Evolutionary conservation across 2,888 invertebrate species (phyloP).

Genomic region (Noctua fimbriata): DNA sequence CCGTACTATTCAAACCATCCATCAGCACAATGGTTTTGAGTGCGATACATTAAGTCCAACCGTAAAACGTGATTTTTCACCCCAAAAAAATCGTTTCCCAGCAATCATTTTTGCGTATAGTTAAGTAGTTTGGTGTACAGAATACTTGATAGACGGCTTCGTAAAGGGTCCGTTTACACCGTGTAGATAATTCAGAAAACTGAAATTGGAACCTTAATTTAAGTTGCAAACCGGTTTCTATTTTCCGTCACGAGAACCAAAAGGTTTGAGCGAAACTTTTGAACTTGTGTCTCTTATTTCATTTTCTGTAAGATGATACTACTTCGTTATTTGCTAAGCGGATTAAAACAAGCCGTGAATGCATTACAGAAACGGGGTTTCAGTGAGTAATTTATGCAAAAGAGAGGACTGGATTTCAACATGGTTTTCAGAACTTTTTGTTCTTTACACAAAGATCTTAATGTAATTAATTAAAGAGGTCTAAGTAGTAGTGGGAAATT

Average conservation of each 20-base stretch:
- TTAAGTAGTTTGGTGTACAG: too few relatives aligned
- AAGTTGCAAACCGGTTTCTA: constrained; percentile 43
- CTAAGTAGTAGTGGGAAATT: background rate
- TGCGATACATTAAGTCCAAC: too few relatives aligned
- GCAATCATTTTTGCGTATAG: too few relatives aligned
- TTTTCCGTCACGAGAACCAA: constrained; percentile 53
- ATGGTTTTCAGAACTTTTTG: constrained; percentile 13
- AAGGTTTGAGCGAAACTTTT: constrained; percentile 53
- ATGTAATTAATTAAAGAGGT: constrained; percentile 12
- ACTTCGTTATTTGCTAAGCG: constrained; percentile 54
- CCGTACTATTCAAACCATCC: too few relatives aligned
- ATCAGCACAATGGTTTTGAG: too few relatives aligned
- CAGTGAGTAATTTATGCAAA: constrained; percentile 37
- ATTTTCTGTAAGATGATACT: constrained; percentile 53
- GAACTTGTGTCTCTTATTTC: constrained; percentile 52
- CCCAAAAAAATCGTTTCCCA: too few relatives aligned
- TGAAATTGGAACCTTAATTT: constrained; percentile 38
- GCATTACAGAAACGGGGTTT: constrained; percentile 37
- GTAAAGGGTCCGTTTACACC: too few relatives aligned
- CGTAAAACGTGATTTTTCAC: too few relatives aligned
- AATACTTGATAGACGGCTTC: too few relatives aligned
- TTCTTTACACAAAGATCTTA: background rate
- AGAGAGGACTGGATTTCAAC: constrained; percentile 24
- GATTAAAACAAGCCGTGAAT: constrained; percentile 51
- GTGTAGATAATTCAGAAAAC: constrained; percentile 22